These are phyloP conservation scores for Thunnus thynnus DNA, from an alignment of 2,113 vertebrate species.

Conservation along the genomic window DNA sequence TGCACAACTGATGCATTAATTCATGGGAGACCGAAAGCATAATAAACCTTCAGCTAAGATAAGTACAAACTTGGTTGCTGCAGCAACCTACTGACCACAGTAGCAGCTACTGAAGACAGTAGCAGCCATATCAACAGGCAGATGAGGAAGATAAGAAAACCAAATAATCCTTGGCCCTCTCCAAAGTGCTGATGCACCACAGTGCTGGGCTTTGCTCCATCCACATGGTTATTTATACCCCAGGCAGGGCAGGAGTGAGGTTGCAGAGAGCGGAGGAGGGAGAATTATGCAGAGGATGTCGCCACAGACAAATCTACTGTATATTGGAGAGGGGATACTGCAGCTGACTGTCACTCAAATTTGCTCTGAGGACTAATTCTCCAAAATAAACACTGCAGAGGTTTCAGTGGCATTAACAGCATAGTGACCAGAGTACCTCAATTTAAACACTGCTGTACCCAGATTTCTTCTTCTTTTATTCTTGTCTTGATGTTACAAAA, in stretches of 20 bases:
- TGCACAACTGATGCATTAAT: constrained; percentile 8
- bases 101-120: constrained; percentile 15
- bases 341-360: constrained; percentile 49
- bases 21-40: constrained; percentile 8
- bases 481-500: not conserved
- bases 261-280: constrained; percentile 56
- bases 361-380: not conserved
- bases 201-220: constrained; percentile 52
- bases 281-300: constrained; percentile 64
- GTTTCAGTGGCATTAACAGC: constrained; percentile 10
- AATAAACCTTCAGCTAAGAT: constrained; percentile 10
- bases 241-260: constrained; percentile 46
- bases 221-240: constrained; percentile 74
- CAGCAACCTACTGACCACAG: constrained; percentile 62
- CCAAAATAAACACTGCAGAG: constrained; percentile 2
- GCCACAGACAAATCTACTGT: constrained; percentile 43
- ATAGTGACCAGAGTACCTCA: not conserved
- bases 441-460: not conserved
- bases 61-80: constrained; percentile 47
- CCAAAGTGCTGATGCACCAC: constrained; percentile 62
- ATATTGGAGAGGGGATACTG: constrained; percentile 37
- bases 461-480: not conserved
- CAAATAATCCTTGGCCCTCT: constrained; percentile 46
- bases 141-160: constrained; percentile 40
- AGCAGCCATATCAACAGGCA: constrained; percentile 31